Evolutionary conservation across 2,113 vertebrate species (phyloP), one percentile per base, ranked within the genome.

Genomic region (Herpailurus yagouaroundi): DNA sequence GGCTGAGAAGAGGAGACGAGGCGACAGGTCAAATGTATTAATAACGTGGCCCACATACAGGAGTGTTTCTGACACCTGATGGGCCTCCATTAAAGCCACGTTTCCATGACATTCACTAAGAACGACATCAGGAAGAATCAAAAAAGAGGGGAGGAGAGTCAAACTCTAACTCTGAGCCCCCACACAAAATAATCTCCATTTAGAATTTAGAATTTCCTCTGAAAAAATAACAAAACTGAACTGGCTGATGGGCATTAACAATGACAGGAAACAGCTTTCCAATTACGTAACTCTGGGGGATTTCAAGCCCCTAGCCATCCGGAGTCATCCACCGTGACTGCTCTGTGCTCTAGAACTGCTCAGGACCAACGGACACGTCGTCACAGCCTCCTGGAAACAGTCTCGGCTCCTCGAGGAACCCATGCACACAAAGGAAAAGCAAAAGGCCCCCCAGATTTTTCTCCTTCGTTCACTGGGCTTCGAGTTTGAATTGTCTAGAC

Each of bases 301-400:
- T 36, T 45, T 18, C 52, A 52, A 76, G 38, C 19, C 25, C 6
- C 4, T 1, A 4, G 52, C 13, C 36, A 16, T 12, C 7, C 88
- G 1, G 10, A 63, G 79, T 0, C 12, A 23, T 15, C 27, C 9
- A 21, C 18, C 0, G 0, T 48, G 3, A 4, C 50, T 33, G 41
- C 27, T 55, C 52, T 15, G 63, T 23, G 41, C 27, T 55, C 52
- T 18, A 63, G 83, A 55, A 25, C 68, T 16, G 48, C 5, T 73
- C 23, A 41, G 81, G 64, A 21, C n/a, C 41, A 19, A 16, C 0
- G 2, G 11, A 31, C 52, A 3, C 4, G 4, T 21, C 16, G 18
- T 36, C 14, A 29, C 2, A 9, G 86, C 10, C 45, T 66, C 76
- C 74, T 48, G 60, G 89, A 80, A 83, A 80, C 0, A n/a, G 55